Evolutionary conservation across 2,888 invertebrate species (phyloP), one percentile per base, ranked within the genome.

Genomic region (Carcina quercana): DNA sequence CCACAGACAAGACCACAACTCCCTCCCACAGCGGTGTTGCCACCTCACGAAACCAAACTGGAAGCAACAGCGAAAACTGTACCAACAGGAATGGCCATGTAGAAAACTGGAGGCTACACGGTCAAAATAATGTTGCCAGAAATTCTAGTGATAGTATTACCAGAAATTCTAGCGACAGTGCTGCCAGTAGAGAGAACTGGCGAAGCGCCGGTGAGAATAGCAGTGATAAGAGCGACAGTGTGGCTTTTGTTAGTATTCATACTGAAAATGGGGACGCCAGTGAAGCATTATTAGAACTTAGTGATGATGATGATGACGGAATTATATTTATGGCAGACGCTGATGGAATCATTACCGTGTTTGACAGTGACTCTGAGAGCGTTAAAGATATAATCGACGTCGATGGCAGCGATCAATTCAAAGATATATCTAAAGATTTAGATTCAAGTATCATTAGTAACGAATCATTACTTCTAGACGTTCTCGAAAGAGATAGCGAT

Each of bases 291-390:
- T n/a, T n/a, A 7, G 27, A 26, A 15, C 12, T 13, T 20, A 10
- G 10, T 3, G 21, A 28, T 2, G 17, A 24, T 25, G 28, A 35
- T 17, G 26, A 25, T 15, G 25, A 30, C 30, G 14, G 20, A 11
- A 10, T 25, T 11, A n/a, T 10, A 20, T 1, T 17, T 15, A 30
- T 11, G 10, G 26, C 29, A 31, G 20, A 10, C 3, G 10, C 20
- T 15, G n/a, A 27, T 13, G 40, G 32, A 11, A 27, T 31, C 5
- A 36, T 34, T 14, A 24, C 21, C 3, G 34, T 35, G 28, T 32
- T 32, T 10, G 34, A 41, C 17, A 22, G 17, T 13, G 20, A 28
- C 8, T 20, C 20, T 8, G n/a, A 2, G 20, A 15, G 3, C 4
- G 8, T n/a, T n/a, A 11, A 12, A 13, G 5, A 25, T 25, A 13